Evolutionary conservation across 2,113 vertebrate species (phyloP).

Genomic region (Canis aureus): DNA sequence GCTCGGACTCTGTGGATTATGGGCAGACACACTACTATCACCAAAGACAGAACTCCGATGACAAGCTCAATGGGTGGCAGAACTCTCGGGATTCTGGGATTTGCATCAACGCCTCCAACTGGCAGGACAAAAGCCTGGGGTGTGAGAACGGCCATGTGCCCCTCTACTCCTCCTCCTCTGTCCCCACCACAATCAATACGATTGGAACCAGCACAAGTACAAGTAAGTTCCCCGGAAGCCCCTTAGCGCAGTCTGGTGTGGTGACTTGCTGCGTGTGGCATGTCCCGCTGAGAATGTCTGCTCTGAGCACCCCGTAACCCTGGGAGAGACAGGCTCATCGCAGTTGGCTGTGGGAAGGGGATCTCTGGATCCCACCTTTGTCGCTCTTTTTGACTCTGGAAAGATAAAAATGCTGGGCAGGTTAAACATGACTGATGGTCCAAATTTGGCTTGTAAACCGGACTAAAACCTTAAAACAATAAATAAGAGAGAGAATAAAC

Average conservation of each 20-base stretch:
- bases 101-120: conserved; percentile 90
- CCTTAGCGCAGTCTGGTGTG: not conserved
- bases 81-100: conserved; percentile 96
- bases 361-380: conserved; percentile 81
- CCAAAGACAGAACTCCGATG: conserved; percentile 98
- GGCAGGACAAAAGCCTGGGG: conserved; percentile 93
- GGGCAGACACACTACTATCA: conserved; percentile 94
- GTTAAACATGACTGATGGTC: conserved; percentile 60
- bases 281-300: conserved; percentile 79
- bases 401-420: conserved; percentile 55
- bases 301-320: conserved; percentile 89
- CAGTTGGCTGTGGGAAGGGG: conserved; percentile 85
- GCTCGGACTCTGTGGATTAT: conserved; percentile 95
- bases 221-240: conserved; percentile 89
- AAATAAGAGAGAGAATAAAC: not conserved
- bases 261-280: conserved; percentile 67
- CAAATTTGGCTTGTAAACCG: conserved; percentile 50
- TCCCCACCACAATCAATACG: conserved; percentile 97
- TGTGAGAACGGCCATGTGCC: conserved; percentile 96
- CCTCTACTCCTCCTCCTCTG: conserved; percentile 97
- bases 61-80: conserved; percentile 98
- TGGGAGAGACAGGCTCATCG: conserved; percentile 88
- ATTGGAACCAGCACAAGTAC: conserved; percentile 96
- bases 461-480: not conserved
- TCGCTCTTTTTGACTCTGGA: conserved; percentile 21